Evolutionary conservation across 2,113 vertebrate species (phyloP).

Genomic region (human (Homo sapiens)): GRCh38 chr15:88564501-88565000

Average conservation of each 20-base stretch:
- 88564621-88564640: not conserved
- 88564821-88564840: not conserved
- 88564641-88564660: slow-evolving; percentile 38
- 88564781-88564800: rapidly evolving
- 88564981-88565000: not conserved
- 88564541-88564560: not conserved
- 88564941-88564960: not conserved
- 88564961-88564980: not conserved
- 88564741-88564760: not conserved
- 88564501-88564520: not conserved
- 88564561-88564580: slow-evolving; percentile 40
- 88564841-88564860: not conserved
- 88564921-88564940: not conserved
- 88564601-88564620: slow-evolving; percentile 22
- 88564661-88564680: not conserved
- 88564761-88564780: not conserved
- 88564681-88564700: slow-evolving; percentile 47
- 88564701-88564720: slow-evolving; percentile 46
- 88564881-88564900: not conserved
- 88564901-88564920: too few species aligned
- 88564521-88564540: not conserved
- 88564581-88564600: not conserved
- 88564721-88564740: slow-evolving; percentile 65
- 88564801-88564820: not conserved
- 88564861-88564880: not conserved